Evolutionary conservation across 92 coral and sea anemone genomes (phyloP).

Genomic region (Muricea muricata): DNA sequence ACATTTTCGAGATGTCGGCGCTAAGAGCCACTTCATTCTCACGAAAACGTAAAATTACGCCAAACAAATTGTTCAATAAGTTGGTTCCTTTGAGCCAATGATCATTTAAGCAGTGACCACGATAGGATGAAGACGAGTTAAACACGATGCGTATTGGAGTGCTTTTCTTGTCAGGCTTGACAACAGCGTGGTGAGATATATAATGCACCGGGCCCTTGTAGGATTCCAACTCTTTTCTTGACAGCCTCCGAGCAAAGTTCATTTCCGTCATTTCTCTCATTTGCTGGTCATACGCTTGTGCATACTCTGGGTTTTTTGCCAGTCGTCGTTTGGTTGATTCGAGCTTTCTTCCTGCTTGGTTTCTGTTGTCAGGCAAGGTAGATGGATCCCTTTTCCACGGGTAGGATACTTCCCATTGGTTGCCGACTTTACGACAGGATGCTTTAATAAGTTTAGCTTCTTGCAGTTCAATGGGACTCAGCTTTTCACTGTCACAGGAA

Average conservation of each 20-base stretch:
- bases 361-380: slow-evolving; percentile 47
- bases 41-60: not conserved
- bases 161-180: not conserved
- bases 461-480: slow-evolving; percentile 55
- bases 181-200: not conserved
- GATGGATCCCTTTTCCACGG: no score
- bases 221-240: not conserved
- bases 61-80: not conserved
- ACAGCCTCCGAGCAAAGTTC: slow-evolving; percentile 29
- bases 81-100: not conserved
- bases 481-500: slow-evolving; percentile 53
- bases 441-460: slow-evolving; percentile 62
- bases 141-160: no score
- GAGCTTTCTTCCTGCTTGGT: slow-evolving; percentile 40
- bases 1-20: not conserved
- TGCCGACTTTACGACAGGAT: slow-evolving; percentile 56
- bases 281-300: not conserved
- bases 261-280: not conserved
- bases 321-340: not conserved
- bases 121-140: not conserved
- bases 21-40: not conserved
- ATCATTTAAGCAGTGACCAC: slow-evolving; percentile 39
- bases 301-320: not conserved
- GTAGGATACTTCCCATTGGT: slow-evolving; percentile 68
- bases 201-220: not conserved